phyloP scores from a whole-genome alignment of 2,888 invertebrate genomes.

The Panorpa germanica region DNA sequence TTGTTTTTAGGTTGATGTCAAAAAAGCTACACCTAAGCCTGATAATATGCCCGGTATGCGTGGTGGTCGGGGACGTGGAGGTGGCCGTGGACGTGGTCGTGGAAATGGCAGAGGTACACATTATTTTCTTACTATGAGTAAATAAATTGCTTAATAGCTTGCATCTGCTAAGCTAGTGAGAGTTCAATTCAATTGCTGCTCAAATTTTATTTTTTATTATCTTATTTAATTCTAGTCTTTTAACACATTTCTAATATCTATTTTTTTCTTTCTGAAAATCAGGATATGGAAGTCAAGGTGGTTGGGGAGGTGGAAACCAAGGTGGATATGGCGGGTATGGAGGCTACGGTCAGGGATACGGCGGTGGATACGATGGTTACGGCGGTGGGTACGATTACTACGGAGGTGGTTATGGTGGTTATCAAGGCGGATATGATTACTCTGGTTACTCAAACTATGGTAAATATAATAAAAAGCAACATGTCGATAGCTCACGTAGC shows the following conservation, averaged over 20 bases:
- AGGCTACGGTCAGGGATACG: constrained; percentile 51
- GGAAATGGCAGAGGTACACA: constrained; percentile 40
- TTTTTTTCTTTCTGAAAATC: constrained; percentile 20
- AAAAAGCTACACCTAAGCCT: constrained; percentile 84
- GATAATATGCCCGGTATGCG: constrained; percentile 47
- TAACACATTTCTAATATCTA: neutral
- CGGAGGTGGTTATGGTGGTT: constrained; percentile 57
- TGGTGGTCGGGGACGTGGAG: constrained; percentile 44
- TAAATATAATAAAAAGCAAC: constrained; percentile 31
- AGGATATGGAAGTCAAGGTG: constrained; percentile 48
- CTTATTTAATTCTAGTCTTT: constrained; percentile 2
- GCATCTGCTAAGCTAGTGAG: neutral
- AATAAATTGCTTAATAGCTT: too few species aligned
- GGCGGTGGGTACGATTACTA: constrained; percentile 50
- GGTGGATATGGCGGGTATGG: constrained; percentile 40
- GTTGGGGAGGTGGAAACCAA: constrained; percentile 44
- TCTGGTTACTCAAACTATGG: constrained; percentile 69
- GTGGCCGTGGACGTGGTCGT: constrained; percentile 41
- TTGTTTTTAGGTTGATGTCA: constrained; percentile 61
- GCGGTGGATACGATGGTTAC: constrained; percentile 57
- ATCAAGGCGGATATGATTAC: constrained; percentile 65
- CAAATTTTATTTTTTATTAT: constrained; percentile 4
- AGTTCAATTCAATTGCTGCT: neutral
- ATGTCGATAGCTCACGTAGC: constrained; percentile 22
- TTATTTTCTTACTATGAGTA: too few species aligned